Evolutionary conservation across 2,797 vertebrate species (phyloP), one percentile per base, ranked within the genome.

Genomic region (Myotis findleyi): DNA sequence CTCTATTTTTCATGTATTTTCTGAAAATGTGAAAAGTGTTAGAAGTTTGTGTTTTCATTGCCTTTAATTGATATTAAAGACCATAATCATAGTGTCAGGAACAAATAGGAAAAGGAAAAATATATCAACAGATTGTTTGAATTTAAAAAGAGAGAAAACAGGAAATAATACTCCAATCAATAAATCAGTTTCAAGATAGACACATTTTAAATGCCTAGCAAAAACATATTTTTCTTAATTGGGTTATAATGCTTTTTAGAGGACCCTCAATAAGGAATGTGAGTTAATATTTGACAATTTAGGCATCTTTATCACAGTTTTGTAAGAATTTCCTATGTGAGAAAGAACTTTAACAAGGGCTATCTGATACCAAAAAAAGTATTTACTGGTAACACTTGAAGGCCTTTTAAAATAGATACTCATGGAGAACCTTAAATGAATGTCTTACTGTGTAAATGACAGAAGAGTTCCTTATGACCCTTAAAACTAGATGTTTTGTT

Each of bases 181-280:
- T 82, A 87, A 84, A 16, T 94, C 68, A 87, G 27, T 93, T 69
- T 89, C 66, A 30, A 94, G 25, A 75, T 87, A 55, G 23, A 82
- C 36, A 94, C 20, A 64, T 88, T 91, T 66, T 17, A 71, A 93
- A 91, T 75, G 51, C 36, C 25, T 57, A 55, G 5, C 73, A 91
- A 93, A 92, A 79, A 81, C 30, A 75, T 36, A 4, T 82, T 95
- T 90, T 92, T 90, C 72, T 94, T 95, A 73, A 93, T 73, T 96
- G 44, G 51, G 69, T 86, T 85, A 80, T 47, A 85, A 59, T 72
- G 25, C 38, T 62, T 85, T 93, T 93, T 81, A 79, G 57, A 69
- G 38, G 5, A 64, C n/a, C 27, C 47, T 83, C 88, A 80, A n/a
- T 69, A 72, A 25, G 5, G 64, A 73, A 20, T 89, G 53, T 96